phyloP scores from a whole-genome alignment of 2,797 vertebrate species.

The Arnoldichthys spilopterus region DNA sequence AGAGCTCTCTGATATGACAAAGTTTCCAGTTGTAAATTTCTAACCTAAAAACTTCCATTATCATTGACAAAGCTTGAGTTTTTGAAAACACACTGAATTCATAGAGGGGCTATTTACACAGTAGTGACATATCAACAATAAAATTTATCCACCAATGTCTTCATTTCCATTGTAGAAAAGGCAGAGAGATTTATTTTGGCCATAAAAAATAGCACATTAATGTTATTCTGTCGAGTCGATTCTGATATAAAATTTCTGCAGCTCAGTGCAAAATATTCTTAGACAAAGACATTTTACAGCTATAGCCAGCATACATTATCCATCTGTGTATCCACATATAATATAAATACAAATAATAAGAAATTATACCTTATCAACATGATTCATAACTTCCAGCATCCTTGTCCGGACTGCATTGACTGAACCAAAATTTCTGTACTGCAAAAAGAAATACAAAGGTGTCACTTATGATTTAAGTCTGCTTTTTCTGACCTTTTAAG shows the following conservation, averaged over 20 bases:
- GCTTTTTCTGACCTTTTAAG: slow-evolving; percentile 26
- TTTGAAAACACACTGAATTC: too few relatives aligned
- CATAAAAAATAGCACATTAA: too few relatives aligned
- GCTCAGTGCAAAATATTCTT: too few relatives aligned
- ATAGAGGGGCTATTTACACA: not conserved
- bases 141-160: not conserved
- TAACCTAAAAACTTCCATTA: too few relatives aligned
- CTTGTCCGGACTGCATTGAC: slow-evolving; percentile 69
- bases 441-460: slow-evolving; percentile 27
- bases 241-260: too few relatives aligned
- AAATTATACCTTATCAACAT: slow-evolving; percentile 85
- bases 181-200: too few relatives aligned
- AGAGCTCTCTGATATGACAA: not conserved
- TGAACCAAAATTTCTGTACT: slow-evolving; percentile 59
- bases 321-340: too few relatives aligned
- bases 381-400: slow-evolving; percentile 85
- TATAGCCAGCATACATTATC: too few relatives aligned
- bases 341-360: not conserved
- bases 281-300: too few relatives aligned
- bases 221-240: too few relatives aligned
- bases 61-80: too few relatives aligned
- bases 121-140: not conserved
- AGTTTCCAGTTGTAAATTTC: not conserved
- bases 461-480: not conserved
- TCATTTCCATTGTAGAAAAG: too few relatives aligned